Conservation (phyloP, 2,797 vertebrate genomes). For the Enteromius paludinosus region DNA sequence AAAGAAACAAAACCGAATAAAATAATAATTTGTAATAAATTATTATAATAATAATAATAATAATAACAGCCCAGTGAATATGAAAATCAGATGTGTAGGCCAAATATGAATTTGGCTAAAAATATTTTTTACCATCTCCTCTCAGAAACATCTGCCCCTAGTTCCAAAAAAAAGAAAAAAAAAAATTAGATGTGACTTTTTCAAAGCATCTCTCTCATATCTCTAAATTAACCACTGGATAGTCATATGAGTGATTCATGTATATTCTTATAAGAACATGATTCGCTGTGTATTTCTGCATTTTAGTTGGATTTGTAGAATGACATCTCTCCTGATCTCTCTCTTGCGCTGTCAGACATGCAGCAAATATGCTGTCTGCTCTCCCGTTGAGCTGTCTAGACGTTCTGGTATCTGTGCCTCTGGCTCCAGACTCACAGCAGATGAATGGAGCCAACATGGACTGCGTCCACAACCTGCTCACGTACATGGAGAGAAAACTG, state of each 20-base stretch:
- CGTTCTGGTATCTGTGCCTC: slow-evolving; percentile 72
- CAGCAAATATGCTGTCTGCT: slow-evolving; percentile 78
- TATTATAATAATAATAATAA: too few species aligned
- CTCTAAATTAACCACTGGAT: background rate
- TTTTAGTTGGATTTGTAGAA: background rate
- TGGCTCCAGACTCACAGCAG: slow-evolving; percentile 59
- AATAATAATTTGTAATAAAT: too few species aligned
- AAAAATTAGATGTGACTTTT: background rate
- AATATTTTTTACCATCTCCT: background rate
- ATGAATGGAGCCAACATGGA: slow-evolving; percentile 68
- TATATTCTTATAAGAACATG: background rate
- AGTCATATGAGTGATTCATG: background rate
- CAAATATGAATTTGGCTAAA: background rate
- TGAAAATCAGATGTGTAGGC: background rate
- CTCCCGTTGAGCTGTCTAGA: slow-evolving; percentile 80
- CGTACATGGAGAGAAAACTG: slow-evolving; percentile 63
- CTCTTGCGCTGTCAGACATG: slow-evolving; percentile 68
- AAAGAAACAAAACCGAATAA: background rate
- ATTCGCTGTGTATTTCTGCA: background rate
- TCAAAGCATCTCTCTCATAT: background rate
- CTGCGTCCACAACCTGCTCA: slow-evolving; percentile 60
- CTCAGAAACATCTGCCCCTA: background rate
- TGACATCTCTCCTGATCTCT: background rate
- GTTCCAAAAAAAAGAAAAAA: background rate
- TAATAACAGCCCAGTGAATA: background rate